A percentile compares a stretch with the other conserved stretches of the same genome.
These are phyloP conservation scores for Palloptera scutellata DNA, from an alignment of 2,888 invertebrate species.

Conservation along the genomic window DNA sequence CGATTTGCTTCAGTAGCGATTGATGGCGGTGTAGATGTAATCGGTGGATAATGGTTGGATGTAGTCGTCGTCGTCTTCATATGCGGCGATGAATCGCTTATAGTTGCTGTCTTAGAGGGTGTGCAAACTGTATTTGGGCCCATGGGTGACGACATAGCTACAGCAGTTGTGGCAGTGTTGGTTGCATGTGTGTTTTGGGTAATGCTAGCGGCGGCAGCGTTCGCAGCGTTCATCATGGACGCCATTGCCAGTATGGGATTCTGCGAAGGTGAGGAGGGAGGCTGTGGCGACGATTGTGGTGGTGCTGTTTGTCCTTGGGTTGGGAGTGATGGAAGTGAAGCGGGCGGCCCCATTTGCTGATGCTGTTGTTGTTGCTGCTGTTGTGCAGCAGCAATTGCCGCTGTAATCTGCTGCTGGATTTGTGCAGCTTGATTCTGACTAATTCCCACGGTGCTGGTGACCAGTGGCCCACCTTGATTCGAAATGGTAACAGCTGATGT, in stretches of 20 bases:
- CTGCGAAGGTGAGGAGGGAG: conserved; percentile 56
- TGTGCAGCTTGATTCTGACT: conserved; percentile 48
- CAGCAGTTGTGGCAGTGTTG: conserved; percentile 30
- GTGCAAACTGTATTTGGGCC: conserved; percentile 26
- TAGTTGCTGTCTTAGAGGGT: conserved; percentile 35
- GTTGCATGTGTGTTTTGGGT: conserved; percentile 35
- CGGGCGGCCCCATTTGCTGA: conserved; percentile 63
- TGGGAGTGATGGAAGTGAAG: conserved; percentile 66
- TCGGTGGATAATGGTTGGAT: conserved; percentile 19
- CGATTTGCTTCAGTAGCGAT: conserved; percentile 26
- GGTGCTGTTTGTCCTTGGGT: conserved; percentile 31
- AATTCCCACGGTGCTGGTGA: conserved; percentile 57
- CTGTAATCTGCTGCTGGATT: conserved; percentile 45
- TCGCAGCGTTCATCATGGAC: conserved; percentile 56
- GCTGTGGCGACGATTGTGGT: conserved; percentile 35
- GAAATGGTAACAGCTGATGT: conserved; percentile 60
- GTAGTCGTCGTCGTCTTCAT: conserved; percentile 6
- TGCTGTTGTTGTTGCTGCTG: conserved; percentile 39
- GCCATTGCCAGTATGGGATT: conserved; percentile 65
- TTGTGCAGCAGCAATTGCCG: conserved; percentile 39
- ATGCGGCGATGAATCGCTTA: conserved; percentile 23
- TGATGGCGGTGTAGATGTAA: conserved; percentile 8
- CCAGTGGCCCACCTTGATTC: conserved; percentile 57
- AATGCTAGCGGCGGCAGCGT: conserved; percentile 33
- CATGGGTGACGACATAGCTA: conserved; percentile 42